phyloP scores from a whole-genome alignment of 1,140 invertebrate genomes.

The Dinothrombium tinctorium region DNA sequence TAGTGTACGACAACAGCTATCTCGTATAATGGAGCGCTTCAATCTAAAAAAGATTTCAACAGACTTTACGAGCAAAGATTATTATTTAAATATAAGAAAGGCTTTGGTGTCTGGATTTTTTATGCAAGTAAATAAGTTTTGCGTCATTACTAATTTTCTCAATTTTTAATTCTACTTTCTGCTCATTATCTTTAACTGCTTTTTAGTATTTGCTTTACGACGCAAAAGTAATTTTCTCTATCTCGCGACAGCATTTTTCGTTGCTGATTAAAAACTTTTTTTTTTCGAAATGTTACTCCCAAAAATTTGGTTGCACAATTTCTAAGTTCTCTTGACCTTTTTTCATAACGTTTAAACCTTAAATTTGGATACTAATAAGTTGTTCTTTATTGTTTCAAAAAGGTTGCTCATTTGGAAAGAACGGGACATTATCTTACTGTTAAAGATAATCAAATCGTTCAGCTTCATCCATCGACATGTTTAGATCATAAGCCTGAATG shows the following conservation, averaged over 20 bases:
- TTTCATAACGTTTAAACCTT: constrained; percentile 7
- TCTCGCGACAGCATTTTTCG: background rate
- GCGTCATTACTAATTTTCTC: too few species aligned
- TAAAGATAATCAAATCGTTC: constrained; percentile 96
- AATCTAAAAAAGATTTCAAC: constrained; percentile 77
- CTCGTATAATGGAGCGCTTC: constrained; percentile 74
- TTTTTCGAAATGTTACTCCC: too few species aligned
- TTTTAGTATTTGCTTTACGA: background rate
- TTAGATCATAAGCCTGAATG: constrained; percentile 98
- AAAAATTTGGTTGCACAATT: too few species aligned
- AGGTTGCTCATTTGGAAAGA: constrained; percentile 82
- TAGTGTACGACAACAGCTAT: constrained; percentile 55
- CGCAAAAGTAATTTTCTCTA: background rate
- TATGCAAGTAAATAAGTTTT: constrained; percentile 61
- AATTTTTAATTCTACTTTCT: too few species aligned
- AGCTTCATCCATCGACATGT: constrained; percentile 93
- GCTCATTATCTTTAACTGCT: background rate
- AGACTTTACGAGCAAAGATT: constrained; percentile 95
- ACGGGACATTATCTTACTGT: constrained; percentile 93
- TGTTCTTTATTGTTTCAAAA: constrained; percentile 12
- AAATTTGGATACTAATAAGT: background rate
- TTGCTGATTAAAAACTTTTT: background rate
- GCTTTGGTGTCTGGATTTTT: constrained; percentile 94
- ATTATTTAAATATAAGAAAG: constrained; percentile 96
- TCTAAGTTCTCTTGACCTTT: too few species aligned